A percentile compares a stretch with the other conserved stretches of the same genome.
phyloP scores from a whole-genome alignment of 1,140 invertebrate species.

The Sesamia nonagrioides region DNA sequence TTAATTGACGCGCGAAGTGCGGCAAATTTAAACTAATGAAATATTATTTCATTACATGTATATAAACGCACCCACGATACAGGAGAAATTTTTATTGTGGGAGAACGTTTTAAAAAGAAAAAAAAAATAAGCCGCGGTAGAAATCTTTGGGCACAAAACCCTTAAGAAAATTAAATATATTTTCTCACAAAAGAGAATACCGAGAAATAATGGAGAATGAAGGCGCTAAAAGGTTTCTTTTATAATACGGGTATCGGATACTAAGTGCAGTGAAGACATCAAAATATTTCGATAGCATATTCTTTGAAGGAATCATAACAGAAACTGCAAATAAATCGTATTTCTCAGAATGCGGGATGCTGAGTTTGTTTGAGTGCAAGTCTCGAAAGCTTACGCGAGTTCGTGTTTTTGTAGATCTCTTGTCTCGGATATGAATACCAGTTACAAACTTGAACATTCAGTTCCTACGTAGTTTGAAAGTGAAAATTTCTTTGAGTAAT shows the following conservation, averaged over 20 bases:
- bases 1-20: too few species aligned
- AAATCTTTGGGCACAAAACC: too few species aligned
- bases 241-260: too few species aligned
- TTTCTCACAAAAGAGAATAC: constrained; percentile 22
- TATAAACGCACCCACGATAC: too few species aligned
- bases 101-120: too few species aligned
- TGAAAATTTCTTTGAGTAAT: neutral
- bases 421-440: neutral
- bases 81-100: too few species aligned
- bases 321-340: constrained; percentile 10
- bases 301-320: neutral
- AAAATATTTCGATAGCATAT: constrained; percentile 10
- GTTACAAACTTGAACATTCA: neutral
- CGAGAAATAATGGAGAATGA: constrained; percentile 24
- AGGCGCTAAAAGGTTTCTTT: constrained; percentile 6
- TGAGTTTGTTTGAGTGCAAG: neutral
- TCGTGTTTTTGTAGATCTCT: neutral
- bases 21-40: too few species aligned
- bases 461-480: neutral
- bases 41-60: too few species aligned
- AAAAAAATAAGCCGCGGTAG: too few species aligned
- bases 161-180: neutral
- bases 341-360: neutral
- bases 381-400: neutral
- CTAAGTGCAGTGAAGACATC: too few species aligned